Percentiles rank a stretch among this genome's conserved stretches.
Conservation (phyloP, 2,888 invertebrate genomes). For the Calliopum simillimum region DNA sequence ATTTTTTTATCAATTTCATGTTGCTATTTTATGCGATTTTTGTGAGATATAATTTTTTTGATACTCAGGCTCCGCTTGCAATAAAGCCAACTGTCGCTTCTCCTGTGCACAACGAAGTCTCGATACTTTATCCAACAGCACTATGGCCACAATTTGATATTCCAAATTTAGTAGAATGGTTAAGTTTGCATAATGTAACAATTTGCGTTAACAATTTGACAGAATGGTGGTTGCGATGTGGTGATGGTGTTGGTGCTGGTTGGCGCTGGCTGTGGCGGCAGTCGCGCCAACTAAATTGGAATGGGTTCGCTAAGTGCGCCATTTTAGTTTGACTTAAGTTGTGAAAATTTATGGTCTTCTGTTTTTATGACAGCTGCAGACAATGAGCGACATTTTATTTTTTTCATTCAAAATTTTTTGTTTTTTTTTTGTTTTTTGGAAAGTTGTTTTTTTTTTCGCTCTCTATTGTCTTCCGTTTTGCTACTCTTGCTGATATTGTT, state of each 20-base stretch:
- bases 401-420: not conserved
- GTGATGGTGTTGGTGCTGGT: not conserved
- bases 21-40: too few relatives aligned
- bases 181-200: conserved; percentile 11
- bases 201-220: conserved; percentile 19
- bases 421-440: too few relatives aligned
- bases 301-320: conserved; percentile 18
- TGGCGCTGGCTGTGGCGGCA: too few relatives aligned
- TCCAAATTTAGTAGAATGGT: too few relatives aligned
- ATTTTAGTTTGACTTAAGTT: conserved; percentile 48
- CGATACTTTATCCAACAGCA: too few relatives aligned
- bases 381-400: not conserved
- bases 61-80: too few relatives aligned
- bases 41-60: too few relatives aligned
- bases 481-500: not conserved
- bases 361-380: conserved; percentile 58
- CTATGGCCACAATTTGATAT: too few relatives aligned
- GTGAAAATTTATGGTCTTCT: conserved; percentile 54
- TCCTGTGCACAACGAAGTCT: too few relatives aligned
- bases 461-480: not conserved
- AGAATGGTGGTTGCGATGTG: conserved; percentile 37
- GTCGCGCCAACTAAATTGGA: too few relatives aligned
- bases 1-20: too few relatives aligned
- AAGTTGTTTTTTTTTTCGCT: not conserved
- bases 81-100: too few relatives aligned